Percentiles rank a stretch among this genome's conserved stretches.
Evolutionary conservation across 2,888 invertebrate species (phyloP).

Genomic region (Anoncus sp.): DNA sequence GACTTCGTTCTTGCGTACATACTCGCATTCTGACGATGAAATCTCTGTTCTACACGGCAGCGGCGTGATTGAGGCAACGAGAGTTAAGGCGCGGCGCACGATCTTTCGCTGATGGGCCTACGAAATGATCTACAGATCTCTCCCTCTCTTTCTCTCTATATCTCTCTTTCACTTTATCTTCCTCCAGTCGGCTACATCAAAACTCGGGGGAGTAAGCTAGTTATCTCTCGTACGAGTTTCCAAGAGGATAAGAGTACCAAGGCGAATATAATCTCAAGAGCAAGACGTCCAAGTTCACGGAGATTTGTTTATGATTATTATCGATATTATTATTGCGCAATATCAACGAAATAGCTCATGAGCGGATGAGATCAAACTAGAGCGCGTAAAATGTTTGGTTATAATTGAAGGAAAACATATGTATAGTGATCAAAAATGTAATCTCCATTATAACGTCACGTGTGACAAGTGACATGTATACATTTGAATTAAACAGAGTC

Average conservation of each 20-base stretch:
- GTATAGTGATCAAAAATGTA: not conserved
- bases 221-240: conserved; percentile 47
- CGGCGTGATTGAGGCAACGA: conserved; percentile 58
- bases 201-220: conserved; percentile 52
- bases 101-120: conserved; percentile 47
- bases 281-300: conserved; percentile 53
- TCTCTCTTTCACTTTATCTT: not conserved
- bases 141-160: conserved; percentile 23
- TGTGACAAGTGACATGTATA: conserved; percentile 45
- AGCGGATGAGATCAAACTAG: not conserved
- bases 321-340: not conserved
- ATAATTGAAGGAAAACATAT: conserved; percentile 22
- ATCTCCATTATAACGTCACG: conserved; percentile 24
- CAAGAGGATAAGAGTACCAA: conserved; percentile 30
- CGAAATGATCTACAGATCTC: conserved; percentile 52
- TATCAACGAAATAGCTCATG: not conserved
- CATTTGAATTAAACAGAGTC: conserved; percentile 22
- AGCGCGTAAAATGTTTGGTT: conserved; percentile 5
- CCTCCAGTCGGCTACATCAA: conserved; percentile 60
- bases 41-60: conserved; percentile 32
- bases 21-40: conserved; percentile 52
- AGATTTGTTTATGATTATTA: conserved; percentile 27
- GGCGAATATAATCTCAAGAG: conserved; percentile 51
- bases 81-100: conserved; percentile 50
- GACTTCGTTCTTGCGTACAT: conserved; percentile 18